Evolutionary conservation across 2,113 vertebrate species (phyloP), one percentile per base, ranked within the genome.

Genomic region (Dicaeum eximium): DNA sequence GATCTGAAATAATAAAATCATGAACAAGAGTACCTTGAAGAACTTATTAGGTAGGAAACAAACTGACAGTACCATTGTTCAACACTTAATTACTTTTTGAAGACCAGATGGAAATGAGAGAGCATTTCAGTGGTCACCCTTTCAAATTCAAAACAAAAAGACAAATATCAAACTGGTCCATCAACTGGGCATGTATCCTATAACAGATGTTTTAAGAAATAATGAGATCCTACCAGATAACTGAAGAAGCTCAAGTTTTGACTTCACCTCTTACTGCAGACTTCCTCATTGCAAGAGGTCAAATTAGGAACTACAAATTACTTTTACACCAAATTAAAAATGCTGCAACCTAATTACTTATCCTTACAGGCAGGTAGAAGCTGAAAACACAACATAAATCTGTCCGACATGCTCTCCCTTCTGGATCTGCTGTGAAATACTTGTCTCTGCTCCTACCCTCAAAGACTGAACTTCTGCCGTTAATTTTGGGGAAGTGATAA

Each of bases 11-110:
- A 90, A 74, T 64, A 80, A 87, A 93, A 90, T 83, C 54, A 83
- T 93, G 93, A 96, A 83, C 74, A 86, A 78, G 79, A 92, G 42
- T 84, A 95, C 78, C 87, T 96, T 91, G 81, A 33, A 58, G 84
- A 78, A 47, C 54, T 90, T 90, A 88, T 78, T 92, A 96, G 67
- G 66, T 83, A 80, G 82, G 45, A 94, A 93, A 92, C 51, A 80
- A 87, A 86, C 67, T 48, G 67, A 66, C 31, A 78, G 69, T 53
- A 67, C 33, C 23, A 27, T 28, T 82, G 73, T 35, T 95, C 27
- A 87, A 90, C 33, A 60, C 37, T 69, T 92, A 86, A 90, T 80
- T 96, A 80, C n/a, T 78, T 90, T 79, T 47, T 67, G 75, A 88
- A 95, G 78, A 82, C 25, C 70, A 88, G 72, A 95, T 88, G 75